Evolutionary conservation across 2,888 invertebrate species (phyloP), one percentile per base, ranked within the genome.

Genomic region (Agrochola lota): DNA sequence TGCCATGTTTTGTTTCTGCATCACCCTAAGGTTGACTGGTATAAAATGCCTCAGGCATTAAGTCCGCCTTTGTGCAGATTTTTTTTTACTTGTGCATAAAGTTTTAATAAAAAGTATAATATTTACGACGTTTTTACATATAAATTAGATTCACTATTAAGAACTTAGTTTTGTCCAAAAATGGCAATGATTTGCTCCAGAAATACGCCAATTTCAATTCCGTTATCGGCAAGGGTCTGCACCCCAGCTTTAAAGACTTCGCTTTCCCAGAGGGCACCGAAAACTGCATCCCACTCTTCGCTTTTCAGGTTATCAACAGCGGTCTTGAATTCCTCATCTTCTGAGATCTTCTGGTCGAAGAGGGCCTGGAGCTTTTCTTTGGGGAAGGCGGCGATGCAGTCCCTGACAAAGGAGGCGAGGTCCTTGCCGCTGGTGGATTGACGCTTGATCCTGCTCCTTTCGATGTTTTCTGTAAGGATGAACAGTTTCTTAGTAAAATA

Each of bases 291-390:
- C 94, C 94, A 96, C 77, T 95, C 95, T 0, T 94, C 94, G 43
- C 93, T 92, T 12, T 91, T 66, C 4, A 96, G 89, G 78, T 94
- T 94, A 23, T 93, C 92, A 69, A 96, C 92, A 17, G 95, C 93
- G 0, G 82, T 87, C 64, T 82, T 92, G 89, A 96, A 96, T 12
- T 88, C 92, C 11, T 91, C 94, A 15, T 95, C 94, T 60, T 93
- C 94, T 6, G 90, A 90, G 55, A 93, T 88, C 83, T 96, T 96
- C 76, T 95, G 82, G 1, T 95, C 91, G 81, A 88, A 95, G 17
- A 96, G 93, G 0, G 93, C 94, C 0, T 90, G 84, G 12, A 96
- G 85, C 67, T 94, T 93, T 0, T 89, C 92, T 75, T 94, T 93
- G 9, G 95, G 95, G 89, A 95, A 92, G 1, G 73, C 6, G 0